These are phyloP conservation scores for Hemicentrotus pulcherrimus DNA, from an alignment of 35 echinoderm and acorn worm species.

Conservation along the genomic window DNA sequence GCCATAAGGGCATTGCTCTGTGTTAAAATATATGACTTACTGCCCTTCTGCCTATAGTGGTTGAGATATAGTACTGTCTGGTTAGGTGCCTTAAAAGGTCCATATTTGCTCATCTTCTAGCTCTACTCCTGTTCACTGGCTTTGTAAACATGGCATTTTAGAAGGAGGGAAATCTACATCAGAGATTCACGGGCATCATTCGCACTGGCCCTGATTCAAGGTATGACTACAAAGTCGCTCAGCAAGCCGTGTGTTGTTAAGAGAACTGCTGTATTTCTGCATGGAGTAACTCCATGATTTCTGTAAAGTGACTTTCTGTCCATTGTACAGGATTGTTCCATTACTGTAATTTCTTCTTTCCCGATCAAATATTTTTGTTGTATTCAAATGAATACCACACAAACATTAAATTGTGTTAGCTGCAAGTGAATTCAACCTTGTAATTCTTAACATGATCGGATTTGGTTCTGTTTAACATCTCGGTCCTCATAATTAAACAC, in stretches of 20 bases:
- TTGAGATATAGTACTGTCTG: neutral
- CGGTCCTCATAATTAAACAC: neutral
- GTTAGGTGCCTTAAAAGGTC: slow-evolving; percentile 1
- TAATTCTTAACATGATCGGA: neutral
- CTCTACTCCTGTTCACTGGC: neutral
- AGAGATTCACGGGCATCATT: neutral
- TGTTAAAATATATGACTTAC: too few relatives aligned
- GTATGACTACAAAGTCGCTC: neutral
- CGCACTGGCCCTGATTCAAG: neutral
- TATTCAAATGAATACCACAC: too few relatives aligned
- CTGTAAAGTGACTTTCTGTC: neutral
- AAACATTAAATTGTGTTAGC: too few relatives aligned
- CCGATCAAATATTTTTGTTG: too few relatives aligned
- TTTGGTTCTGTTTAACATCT: neutral
- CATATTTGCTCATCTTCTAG: slow-evolving; percentile 1
- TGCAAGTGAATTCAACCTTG: too few relatives aligned
- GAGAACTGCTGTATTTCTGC: too few relatives aligned
- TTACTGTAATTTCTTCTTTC: neutral
- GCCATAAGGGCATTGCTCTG: too few relatives aligned
- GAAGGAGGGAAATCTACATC: neutral
- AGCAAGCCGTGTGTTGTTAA: neutral
- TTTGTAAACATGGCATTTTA: neutral
- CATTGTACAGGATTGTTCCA: neutral
- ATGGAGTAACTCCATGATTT: neutral
- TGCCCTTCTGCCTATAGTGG: too few relatives aligned